A percentile compares a stretch with the other conserved stretches of the same genome.
Conservation (phyloP, 2,113 vertebrate genomes). For the Vicugna pacos region DNA sequence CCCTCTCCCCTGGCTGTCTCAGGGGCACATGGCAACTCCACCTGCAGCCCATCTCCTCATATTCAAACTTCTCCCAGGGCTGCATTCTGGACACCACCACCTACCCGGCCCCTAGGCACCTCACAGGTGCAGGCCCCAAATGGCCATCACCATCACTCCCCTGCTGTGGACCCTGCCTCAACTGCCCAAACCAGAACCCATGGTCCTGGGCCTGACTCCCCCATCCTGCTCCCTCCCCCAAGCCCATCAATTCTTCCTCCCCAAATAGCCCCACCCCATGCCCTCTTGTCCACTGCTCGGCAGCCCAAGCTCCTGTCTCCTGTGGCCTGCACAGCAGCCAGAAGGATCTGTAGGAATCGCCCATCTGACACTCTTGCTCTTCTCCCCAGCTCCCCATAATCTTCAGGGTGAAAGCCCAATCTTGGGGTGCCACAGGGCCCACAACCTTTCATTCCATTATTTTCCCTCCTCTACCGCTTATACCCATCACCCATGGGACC, state of each 20-base stretch:
- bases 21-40: fast-evolving
- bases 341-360: background rate
- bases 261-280: fast-evolving
- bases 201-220: background rate
- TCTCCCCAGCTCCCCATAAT: too few relatives aligned
- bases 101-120: background rate
- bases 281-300: fast-evolving
- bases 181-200: background rate
- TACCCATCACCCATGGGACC: background rate
- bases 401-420: background rate
- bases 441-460: background rate
- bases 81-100: background rate
- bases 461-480: background rate
- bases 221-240: background rate
- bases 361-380: background rate
- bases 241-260: background rate
- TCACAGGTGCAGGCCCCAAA: background rate
- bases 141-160: fast-evolving
- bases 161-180: background rate
- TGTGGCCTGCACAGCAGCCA: fast-evolving
- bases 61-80: background rate
- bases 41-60: background rate
- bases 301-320: background rate
- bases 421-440: background rate
- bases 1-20: background rate